Base-by-base conservation (phyloP, 2,888 invertebrate genomes). In the Phytoseiulus persimilis region DNA sequence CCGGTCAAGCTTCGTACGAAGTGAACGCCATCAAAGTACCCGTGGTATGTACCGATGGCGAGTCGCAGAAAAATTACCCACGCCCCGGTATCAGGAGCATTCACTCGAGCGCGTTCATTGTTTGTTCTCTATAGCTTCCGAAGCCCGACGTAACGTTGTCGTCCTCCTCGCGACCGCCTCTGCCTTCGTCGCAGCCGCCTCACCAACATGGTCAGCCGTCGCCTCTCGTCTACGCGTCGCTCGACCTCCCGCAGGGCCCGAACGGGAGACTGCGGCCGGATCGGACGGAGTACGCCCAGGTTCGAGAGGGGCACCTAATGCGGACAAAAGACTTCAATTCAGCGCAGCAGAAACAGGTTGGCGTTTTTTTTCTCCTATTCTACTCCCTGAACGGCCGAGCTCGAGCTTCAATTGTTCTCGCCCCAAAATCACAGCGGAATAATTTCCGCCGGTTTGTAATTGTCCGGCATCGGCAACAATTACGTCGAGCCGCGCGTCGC, bases 11-110 rank as follows among this genome's bases (percentile, higher is more conserved):
- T 23, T 31, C 32, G n/a, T 87, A 87, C 87, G 87, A 87, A 28
- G 87, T 33, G 45, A 87, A 87, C 87, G 32, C 87, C 33, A 87
- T 87, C 45, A 87, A 87, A 32, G 87, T 87, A n/a, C 87, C 87
- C 32, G 87, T 87, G 87, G 87, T 87, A 87, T 31, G 87, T 87
- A 87, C 2, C 5, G 33, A 23, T 23, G 65, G 65, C 65, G 9
- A 39, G 5, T 39, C 9, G 9, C 39, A 39, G 39, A 39, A 9
- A 39, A 39, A 9, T 9, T 39, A 39, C 39, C 9, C 39, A 9
- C 39, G 5, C 65, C 65, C 1, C 65, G 65, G 65, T 65, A 14
- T 23, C 3, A 3, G 39, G 65, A 14, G 14, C 65, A 65, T 65
- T 65, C 65, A 65, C 28, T 65, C 65, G 65, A 14, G 2, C 65